These are phyloP conservation scores for Elegia similella DNA, from an alignment of 2,888 invertebrate species.

Conservation along the genomic window DNA sequence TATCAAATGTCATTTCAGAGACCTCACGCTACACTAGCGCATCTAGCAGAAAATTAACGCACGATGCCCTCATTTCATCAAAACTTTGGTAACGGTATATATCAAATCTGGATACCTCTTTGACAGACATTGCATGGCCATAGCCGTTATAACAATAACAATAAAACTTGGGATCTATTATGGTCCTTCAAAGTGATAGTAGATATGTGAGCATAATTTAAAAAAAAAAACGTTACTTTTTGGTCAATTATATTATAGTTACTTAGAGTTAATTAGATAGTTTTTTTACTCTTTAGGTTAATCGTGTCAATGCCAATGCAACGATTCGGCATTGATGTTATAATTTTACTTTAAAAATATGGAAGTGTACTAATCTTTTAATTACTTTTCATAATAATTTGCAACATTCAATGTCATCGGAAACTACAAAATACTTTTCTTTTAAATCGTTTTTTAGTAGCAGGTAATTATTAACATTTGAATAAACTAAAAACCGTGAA, in stretches of 20 bases:
- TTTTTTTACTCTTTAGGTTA: neutral
- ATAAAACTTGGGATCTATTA: no score
- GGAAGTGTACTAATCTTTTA: neutral
- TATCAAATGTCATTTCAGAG: no score
- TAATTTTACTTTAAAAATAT: neutral
- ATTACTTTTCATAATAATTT: neutral
- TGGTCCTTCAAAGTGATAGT: no score
- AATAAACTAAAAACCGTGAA: conserved; percentile 31
- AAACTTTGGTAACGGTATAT: no score
- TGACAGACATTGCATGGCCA: no score
- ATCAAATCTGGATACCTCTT: no score
- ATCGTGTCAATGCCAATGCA: neutral
- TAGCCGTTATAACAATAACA: no score
- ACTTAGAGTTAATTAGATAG: no score
- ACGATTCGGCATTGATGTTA: neutral
- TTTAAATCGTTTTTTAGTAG: neutral
- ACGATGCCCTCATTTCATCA: no score
- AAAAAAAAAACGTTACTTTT: neutral
- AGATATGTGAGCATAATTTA: no score
- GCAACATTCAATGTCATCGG: neutral
- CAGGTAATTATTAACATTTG: neutral
- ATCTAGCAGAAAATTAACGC: no score
- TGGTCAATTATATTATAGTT: neutral
- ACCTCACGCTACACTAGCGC: no score
- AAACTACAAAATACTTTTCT: neutral